Evolutionary conservation across 1,140 invertebrate genomes (phyloP), one percentile per base, ranked within the genome.

Genomic region (Bacillus rossius): DNA sequence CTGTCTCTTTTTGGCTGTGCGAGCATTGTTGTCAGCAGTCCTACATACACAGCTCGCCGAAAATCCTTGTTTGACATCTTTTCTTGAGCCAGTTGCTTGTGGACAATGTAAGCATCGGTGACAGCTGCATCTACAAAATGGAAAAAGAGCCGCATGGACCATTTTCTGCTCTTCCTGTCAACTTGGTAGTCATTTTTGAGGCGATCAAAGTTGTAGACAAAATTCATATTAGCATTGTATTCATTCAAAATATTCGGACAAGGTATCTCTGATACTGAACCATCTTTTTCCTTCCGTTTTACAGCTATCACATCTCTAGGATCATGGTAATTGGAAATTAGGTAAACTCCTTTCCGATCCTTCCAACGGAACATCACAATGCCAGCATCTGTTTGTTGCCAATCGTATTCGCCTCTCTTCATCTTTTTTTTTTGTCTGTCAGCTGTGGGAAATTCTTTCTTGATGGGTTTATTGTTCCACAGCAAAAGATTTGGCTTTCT

Each of bases 251-350:
- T 45, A 0, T n/a, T 16, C 3, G 68, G 66, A 57, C 65, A 70
- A 22, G 29, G 26, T 22, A 66, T 52, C 8, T 42, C 10, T 20
- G 38, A 22, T 42, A 8, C 8, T 14, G 49, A 52, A 37, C 67
- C 67, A 64, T 71, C 57, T 65, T 65, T 67, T 56, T 70, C 48
- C 51, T 53, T 65, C 19, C 63, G 47, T 38, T 62, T 63, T n/a
- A 60, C 60, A 2, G 52, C 47, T 54, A n/a, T 60, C 8, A 25
- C 20, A 43, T 63, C 19, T 51, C 47, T 10, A 45, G 67, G 65
- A 62, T 64, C 37, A 54, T 69, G 62, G 60, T 56, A 68, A 63
- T 68, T 68, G 55, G 59, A 63, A 22, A 70, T 25, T 41, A 68
- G 8, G 57, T 65, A 61, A 16, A 69, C 64, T 3, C n/a, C 22